Evolutionary conservation across 2,888 invertebrate genomes (phyloP), one percentile per base, ranked within the genome.

Genomic region (Nebria salina): DNA sequence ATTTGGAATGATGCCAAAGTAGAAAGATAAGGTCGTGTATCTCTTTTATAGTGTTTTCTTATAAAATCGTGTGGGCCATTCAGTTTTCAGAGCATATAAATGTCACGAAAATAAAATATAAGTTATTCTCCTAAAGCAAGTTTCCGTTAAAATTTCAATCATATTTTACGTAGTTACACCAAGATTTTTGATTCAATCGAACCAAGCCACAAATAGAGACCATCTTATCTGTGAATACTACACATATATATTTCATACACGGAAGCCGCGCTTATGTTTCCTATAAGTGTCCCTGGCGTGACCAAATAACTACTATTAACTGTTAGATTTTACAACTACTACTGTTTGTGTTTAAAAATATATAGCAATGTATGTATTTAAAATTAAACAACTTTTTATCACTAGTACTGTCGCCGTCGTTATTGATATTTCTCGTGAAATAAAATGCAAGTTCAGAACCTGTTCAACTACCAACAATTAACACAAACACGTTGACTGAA

Each of bases 381-480:
- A 64, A 77, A 72, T 64, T 34, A 73, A 78, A 78, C 78, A 11
- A 78, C 72, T 78, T 78, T 78, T 77, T 76, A 6, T 73, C 65
- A n/a, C 70, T 25, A 2, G 26, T 8, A 11, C 54, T 72, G 78
- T 78, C 78, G 78, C 78, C 78, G 42, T 20, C 43, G 34, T 78
- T 78, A 72, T 78, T 73, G 78, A 73, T 73, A 77, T 77, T 77
- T 72, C 77, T 72, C 41, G n/a, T 64, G 65, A 72, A 65, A 72
- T 78, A 72, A 72, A 43, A 26, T 54, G 72, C 66, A 70, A 70
- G 20, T 25, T 20, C 13, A 70, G 68, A 70, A 78, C 73, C 65
- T 41, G 78, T 73, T 65, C 25, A 65, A 78, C 78, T 65, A 73
- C 72, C 73, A 78, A 78, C 78, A 78, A 78, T 78, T 78, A 78